These are phyloP conservation scores for Anastrepha obliqua DNA, from an alignment of 1,140 invertebrate genomes.

Conservation along the genomic window DNA sequence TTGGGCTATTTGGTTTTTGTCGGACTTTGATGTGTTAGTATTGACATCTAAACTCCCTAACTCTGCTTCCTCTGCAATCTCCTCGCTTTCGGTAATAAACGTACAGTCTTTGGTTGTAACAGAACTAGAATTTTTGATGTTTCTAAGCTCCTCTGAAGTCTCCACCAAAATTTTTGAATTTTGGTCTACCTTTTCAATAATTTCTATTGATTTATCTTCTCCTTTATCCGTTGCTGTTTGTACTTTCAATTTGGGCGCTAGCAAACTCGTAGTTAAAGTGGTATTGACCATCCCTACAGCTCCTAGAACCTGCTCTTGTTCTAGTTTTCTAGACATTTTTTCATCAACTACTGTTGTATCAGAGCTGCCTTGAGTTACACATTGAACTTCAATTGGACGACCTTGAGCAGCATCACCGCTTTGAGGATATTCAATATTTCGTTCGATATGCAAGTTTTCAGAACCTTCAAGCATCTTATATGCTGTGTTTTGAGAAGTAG, in stretches of 20 bases:
- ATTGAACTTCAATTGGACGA: too few relatives aligned
- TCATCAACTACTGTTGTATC: too few relatives aligned
- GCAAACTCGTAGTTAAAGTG: not conserved
- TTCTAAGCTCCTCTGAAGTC: too few relatives aligned
- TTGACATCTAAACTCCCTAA: not conserved
- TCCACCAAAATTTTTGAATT: not conserved
- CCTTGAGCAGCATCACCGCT: too few relatives aligned
- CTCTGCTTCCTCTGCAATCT: not conserved
- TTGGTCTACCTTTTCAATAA: too few relatives aligned
- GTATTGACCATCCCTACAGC: not conserved
- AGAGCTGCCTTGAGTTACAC: too few relatives aligned
- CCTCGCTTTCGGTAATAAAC: not conserved
- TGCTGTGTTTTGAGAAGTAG: too few relatives aligned
- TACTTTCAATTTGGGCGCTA: not conserved
- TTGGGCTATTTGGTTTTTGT: not conserved
- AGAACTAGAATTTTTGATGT: not conserved
- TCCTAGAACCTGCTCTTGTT: not conserved
- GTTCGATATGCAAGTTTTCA: too few relatives aligned
- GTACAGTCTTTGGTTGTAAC: not conserved
- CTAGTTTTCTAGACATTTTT: not conserved
- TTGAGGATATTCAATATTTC: too few relatives aligned
- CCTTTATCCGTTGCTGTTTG: not conserved
- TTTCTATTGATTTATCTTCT: not conserved
- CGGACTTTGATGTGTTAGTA: not conserved
- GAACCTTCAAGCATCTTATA: too few relatives aligned